Conservation (phyloP, 2,113 vertebrate genomes). For the Engystomops pustulosus region DNA sequence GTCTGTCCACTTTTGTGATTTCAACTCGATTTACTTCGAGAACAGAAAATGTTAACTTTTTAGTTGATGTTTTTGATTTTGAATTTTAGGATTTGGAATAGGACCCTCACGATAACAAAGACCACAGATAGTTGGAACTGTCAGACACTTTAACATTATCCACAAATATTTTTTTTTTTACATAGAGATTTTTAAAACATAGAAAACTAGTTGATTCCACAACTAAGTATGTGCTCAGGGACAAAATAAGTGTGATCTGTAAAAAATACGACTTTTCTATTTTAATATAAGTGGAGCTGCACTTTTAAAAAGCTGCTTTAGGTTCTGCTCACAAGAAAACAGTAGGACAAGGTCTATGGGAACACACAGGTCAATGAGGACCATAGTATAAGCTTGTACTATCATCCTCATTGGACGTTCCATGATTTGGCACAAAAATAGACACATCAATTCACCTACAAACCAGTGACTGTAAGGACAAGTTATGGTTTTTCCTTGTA, state of each 20-base stretch:
- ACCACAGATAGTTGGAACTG: constrained; percentile 41
- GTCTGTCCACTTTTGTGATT: constrained; percentile 23
- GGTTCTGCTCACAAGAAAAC: constrained; percentile 40
- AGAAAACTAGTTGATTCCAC: constrained; percentile 54
- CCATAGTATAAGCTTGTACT: constrained; percentile 15
- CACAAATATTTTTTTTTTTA: constrained; percentile 38
- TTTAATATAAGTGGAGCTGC: constrained; percentile 45
- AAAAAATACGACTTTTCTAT: constrained; percentile 31
- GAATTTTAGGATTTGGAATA: background rate
- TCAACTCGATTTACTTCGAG: background rate
- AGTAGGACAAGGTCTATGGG: constrained; percentile 38
- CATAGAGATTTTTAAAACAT: constrained; percentile 37
- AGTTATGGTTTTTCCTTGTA: constrained; percentile 26
- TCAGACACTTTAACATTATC: constrained; percentile 31
- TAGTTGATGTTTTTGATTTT: background rate
- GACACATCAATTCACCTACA: constrained; percentile 48
- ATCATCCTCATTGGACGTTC: constrained; percentile 17
- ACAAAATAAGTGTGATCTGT: constrained; percentile 48
- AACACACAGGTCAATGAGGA: constrained; percentile 29
- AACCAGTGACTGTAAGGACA: constrained; percentile 47
- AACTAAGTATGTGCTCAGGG: constrained; percentile 36
- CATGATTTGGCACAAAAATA: constrained; percentile 40
- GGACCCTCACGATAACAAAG: constrained; percentile 37
- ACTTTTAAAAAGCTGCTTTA: constrained; percentile 54
- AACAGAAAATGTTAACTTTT: background rate